Evolutionary conservation across 1,140 invertebrate genomes (phyloP).

Genomic region (Pogonognathellus flavescens): DNA sequence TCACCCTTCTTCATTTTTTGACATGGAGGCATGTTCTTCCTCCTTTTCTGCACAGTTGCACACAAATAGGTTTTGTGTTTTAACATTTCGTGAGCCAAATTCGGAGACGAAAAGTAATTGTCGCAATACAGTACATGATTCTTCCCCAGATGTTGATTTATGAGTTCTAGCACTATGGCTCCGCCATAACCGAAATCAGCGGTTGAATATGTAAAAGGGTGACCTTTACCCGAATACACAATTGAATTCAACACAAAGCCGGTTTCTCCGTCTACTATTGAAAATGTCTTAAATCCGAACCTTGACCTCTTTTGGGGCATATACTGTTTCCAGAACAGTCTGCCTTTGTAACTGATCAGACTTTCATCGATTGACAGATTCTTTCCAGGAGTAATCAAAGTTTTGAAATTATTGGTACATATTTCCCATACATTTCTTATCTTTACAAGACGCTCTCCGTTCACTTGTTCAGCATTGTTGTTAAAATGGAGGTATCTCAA

Average conservation of each 20-base stretch:
- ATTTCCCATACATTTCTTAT: neutral
- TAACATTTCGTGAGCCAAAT: neutral
- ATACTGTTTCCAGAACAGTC: constrained; percentile 69
- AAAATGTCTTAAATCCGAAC: constrained; percentile 70
- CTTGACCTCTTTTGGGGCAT: constrained; percentile 68
- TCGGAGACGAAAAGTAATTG: constrained; percentile 15
- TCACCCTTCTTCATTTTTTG: neutral
- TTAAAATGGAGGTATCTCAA: constrained; percentile 6
- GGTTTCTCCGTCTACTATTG: constrained; percentile 68
- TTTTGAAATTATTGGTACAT: neutral
- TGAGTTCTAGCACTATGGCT: constrained; percentile 63
- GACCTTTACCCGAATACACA: constrained; percentile 67
- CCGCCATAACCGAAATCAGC: constrained; percentile 65
- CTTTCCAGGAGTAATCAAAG: neutral
- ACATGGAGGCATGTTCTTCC: constrained; percentile 31
- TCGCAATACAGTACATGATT: constrained; percentile 58
- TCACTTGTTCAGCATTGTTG: neutral
- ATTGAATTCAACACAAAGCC: constrained; percentile 69
- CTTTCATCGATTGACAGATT: constrained; percentile 61
- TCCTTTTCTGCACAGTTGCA: neutral
- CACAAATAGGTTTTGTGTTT: neutral
- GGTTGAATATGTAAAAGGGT: neutral
- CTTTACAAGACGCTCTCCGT: neutral
- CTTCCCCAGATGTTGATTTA: constrained; percentile 65
- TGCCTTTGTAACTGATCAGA: constrained; percentile 68